Base-by-base conservation (phyloP, 2,888 invertebrate species). In the Siphlonurus alternatus region DNA sequence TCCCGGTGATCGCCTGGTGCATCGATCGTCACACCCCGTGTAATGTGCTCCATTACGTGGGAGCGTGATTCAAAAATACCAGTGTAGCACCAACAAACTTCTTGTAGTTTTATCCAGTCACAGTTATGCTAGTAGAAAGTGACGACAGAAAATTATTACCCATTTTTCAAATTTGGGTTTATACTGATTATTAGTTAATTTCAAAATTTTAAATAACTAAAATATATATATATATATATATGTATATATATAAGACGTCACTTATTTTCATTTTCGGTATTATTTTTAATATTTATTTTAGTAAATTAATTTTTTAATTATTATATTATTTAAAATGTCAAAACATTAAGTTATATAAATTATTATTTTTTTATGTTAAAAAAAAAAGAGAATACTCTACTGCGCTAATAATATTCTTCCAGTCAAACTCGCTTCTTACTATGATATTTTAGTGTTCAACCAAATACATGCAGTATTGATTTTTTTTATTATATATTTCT, bases 1-100 rank as follows among this genome's bases (percentile, higher is more conserved):
- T 62, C 23, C 53, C 5, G 25, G n/a, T 64, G 19, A 19, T 38
- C 19, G 23, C 23, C 59, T 65, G 64, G 63, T 64, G 60, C 53
- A 20, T 56, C 63, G n/a, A 38, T 38, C 38, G 15, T 38, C 38
- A 38, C 38, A 38, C 38, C 38, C 23, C 63, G 61, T 61, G 53
- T 63, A 61, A 54, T 65, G 65, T 24, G 23, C 23, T 23, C 23
- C 24, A 38, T 38, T 38, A 38, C 38, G 38, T 38, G 38, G 38
- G 15, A 38, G 5, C 38, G 38, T 38, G 38, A 38, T 38, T 15
- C 5, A 10, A 38, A 38, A 38, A 15, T 38, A 15, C 38, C 38
- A 38, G 38, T 15, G 15, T 5, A 38, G 38, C 38, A 38, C 15
- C 15, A 38, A 38, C 38, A 10, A 5, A 10, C 38, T 15, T 38